phyloP scores from a whole-genome alignment of 2,888 invertebrate genomes.

The Plagodis pulveraria region DNA sequence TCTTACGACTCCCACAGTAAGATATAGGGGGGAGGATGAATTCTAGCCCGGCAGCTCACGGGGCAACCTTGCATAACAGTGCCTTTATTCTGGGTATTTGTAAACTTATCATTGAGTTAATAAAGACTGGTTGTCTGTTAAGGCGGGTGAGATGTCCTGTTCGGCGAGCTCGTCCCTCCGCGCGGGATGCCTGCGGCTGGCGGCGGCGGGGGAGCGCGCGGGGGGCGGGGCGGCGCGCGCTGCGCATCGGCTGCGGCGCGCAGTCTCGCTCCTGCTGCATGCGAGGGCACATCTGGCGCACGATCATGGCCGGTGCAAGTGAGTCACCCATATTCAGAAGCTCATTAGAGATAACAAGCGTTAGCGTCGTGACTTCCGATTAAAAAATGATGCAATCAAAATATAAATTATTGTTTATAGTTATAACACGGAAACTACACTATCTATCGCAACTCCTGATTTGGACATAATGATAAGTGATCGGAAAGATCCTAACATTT shows the following conservation, averaged over 20 bases:
- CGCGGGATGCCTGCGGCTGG: conserved; percentile 65
- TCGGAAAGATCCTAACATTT: too few relatives aligned
- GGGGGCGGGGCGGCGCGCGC: conserved; percentile 74
- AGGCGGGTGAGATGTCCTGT: conserved; percentile 63
- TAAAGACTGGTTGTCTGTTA: background rate
- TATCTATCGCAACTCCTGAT: too few relatives aligned
- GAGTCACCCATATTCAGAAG: conserved; percentile 30
- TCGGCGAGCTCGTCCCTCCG: conserved; percentile 61
- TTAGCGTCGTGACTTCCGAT: too few relatives aligned
- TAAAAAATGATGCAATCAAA: background rate
- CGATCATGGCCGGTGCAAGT: conserved; percentile 75
- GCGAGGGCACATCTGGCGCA: conserved; percentile 74
- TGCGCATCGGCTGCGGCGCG: conserved; percentile 71
- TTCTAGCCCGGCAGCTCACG: too few relatives aligned
- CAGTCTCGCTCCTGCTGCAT: conserved; percentile 71
- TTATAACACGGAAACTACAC: too few relatives aligned
- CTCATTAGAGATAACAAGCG: background rate
- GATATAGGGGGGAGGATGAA: too few relatives aligned
- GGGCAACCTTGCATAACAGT: too few relatives aligned
- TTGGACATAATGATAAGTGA: too few relatives aligned
- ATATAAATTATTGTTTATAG: background rate
- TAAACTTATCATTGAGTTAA: too few relatives aligned
- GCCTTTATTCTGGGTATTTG: too few relatives aligned
- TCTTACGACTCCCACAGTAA: too few relatives aligned
- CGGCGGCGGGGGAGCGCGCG: conserved; percentile 67